These are phyloP conservation scores for Vollenhovia emeryi DNA, from an alignment of 1,140 invertebrate species.

Conservation along the genomic window DNA sequence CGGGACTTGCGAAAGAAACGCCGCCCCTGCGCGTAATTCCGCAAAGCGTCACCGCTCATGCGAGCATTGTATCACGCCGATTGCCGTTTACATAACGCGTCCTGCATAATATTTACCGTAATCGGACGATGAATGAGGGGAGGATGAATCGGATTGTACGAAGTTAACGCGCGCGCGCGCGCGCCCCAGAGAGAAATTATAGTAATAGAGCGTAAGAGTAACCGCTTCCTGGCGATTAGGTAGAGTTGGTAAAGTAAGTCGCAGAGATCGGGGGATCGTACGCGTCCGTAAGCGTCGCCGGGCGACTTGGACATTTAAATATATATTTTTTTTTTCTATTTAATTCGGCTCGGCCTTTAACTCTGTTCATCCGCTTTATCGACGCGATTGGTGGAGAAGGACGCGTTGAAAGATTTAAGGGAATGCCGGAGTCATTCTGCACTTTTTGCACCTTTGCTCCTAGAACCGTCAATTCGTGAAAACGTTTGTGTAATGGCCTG, in stretches of 20 bases:
- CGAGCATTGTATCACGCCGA: not conserved
- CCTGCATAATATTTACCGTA: constrained; percentile 16
- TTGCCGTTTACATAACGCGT: constrained; percentile 23
- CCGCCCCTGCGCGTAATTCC: not conserved
- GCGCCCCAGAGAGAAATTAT: constrained; percentile 36
- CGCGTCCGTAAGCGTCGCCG: not conserved
- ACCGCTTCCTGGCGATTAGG: constrained; percentile 49
- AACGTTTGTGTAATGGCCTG: no score
- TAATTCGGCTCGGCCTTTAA: constrained; percentile 39
- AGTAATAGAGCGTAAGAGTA: constrained; percentile 37
- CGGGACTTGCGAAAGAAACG: not conserved
- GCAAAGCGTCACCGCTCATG: not conserved
- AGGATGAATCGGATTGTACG: constrained; percentile 35
- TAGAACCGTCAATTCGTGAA: no score
- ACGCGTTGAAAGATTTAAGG: not conserved
- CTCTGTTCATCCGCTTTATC: not conserved
- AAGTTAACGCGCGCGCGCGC: constrained; percentile 1
- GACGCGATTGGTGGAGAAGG: not conserved
- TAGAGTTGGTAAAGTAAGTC: constrained; percentile 28
- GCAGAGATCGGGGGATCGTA: not conserved
- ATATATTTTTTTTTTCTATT: not conserved
- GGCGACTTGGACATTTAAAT: not conserved
- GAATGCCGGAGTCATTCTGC: no score
- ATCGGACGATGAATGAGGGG: constrained; percentile 22
- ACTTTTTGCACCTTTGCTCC: no score